These are phyloP conservation scores for Steatocranus sp. DNA, from an alignment of 2,797 vertebrate species.

Conservation along the genomic window DNA sequence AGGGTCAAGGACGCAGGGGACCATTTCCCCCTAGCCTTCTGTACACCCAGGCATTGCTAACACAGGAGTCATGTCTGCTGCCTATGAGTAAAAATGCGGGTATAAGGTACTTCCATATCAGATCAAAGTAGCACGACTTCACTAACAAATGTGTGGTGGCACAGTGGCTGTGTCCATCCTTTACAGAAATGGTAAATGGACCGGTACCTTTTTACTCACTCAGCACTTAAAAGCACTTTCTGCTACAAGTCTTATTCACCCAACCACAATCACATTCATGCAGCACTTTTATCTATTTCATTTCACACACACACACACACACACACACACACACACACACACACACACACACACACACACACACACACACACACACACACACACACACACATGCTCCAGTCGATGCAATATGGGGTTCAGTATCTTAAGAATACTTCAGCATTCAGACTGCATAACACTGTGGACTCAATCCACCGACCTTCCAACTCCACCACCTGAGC, in stretches of 20 bases:
- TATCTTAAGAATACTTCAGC: not conserved
- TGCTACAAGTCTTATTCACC: not conserved
- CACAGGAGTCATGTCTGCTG: too few relatives aligned
- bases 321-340: too few relatives aligned
- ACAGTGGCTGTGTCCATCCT: not conserved
- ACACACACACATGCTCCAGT: rapidly evolving
- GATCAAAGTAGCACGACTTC: not conserved
- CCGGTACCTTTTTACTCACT: too few relatives aligned
- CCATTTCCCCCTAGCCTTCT: not conserved
- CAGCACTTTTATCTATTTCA: not conserved
- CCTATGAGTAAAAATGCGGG: too few relatives aligned
- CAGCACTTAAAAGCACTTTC: too few relatives aligned
- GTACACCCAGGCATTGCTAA: rapidly evolving
- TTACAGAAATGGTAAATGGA: not conserved
- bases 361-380: not conserved
- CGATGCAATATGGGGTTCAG: not conserved
- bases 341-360: too few relatives aligned
- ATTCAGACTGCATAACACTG: not conserved
- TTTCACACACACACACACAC: rapidly evolving
- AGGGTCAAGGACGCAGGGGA: rapidly evolving
- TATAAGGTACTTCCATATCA: not conserved
- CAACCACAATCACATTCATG: not conserved
- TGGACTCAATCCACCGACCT: not conserved
- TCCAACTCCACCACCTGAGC: not conserved
- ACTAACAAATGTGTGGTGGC: not conserved